These are phyloP conservation scores for Cataglyphis altisquamis DNA, from an alignment of 2,888 invertebrate species.

Conservation along the genomic window DNA sequence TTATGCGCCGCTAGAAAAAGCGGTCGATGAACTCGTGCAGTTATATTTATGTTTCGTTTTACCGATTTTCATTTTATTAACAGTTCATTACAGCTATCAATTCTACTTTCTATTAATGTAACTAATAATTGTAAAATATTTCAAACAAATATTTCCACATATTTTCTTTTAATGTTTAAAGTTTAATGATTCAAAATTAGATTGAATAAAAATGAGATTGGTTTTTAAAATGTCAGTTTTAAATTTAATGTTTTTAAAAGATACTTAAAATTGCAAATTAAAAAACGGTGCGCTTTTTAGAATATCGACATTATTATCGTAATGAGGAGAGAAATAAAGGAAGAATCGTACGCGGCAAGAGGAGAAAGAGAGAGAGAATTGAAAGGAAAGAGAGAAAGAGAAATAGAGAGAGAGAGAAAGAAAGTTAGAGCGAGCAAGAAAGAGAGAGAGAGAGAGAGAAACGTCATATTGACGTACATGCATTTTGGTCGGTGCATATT, in stretches of 20 bases:
- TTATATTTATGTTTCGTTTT: not conserved
- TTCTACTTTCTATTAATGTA: not conserved
- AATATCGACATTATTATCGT: constrained; percentile 64
- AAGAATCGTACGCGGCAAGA: not conserved
- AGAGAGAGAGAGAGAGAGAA: constrained; percentile 57
- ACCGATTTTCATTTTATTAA: not conserved
- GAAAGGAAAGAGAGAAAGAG: constrained; percentile 40
- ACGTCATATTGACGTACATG: constrained; percentile 80
- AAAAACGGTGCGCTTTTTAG: constrained; percentile 49
- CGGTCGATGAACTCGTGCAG: constrained; percentile 24
- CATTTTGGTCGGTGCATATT: constrained; percentile 78
- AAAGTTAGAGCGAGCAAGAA: constrained; percentile 20
- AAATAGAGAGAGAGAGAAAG: constrained; percentile 3
- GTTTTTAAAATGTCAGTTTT: not conserved
- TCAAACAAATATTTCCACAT: constrained; percentile 3
- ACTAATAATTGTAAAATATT: constrained; percentile 8
- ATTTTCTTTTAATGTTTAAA: not conserved
- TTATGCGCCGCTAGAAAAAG: not conserved
- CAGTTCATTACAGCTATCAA: too few relatives aligned
- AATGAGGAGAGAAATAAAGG: constrained; percentile 61
- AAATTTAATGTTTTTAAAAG: not conserved
- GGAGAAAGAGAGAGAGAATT: constrained; percentile 49
- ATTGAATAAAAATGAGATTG: not conserved
- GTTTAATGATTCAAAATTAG: not conserved
- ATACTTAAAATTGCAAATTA: not conserved